phyloP scores from a whole-genome alignment of 2,888 invertebrate species.

The Volucella zonaria region DNA sequence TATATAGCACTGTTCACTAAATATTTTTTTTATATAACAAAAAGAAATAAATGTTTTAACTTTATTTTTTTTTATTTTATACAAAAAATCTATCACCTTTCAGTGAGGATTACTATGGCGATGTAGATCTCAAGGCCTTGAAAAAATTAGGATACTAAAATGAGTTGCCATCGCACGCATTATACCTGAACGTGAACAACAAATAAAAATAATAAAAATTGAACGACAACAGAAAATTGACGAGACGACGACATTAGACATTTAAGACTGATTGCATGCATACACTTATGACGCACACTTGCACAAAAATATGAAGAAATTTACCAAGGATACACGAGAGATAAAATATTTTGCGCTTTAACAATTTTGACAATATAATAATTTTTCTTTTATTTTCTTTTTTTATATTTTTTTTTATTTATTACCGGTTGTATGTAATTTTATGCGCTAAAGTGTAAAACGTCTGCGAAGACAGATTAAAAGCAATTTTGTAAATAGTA shows the following conservation, averaged over 20 bases:
- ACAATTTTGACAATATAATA: constrained; percentile 7
- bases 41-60: constrained; percentile 57
- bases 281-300: constrained; percentile 22
- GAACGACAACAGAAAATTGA: constrained; percentile 2
- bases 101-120: constrained; percentile 96
- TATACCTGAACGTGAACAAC: constrained; percentile 13
- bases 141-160: constrained; percentile 88
- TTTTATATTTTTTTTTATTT: constrained; percentile 43
- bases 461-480: constrained; percentile 40
- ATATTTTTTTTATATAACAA: constrained; percentile 26
- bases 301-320: constrained; percentile 11
- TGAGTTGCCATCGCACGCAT: constrained; percentile 38
- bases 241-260: constrained; percentile 66
- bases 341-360: constrained; percentile 10
- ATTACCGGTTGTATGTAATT: constrained; percentile 51
- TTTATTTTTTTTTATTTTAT: constrained; percentile 62
- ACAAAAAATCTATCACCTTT: constrained; percentile 63
- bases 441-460: constrained; percentile 31
- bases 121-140: constrained; percentile 93
- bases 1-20: background rate
- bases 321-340: background rate
- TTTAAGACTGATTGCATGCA: constrained; percentile 69
- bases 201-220: background rate
- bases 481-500: constrained; percentile 68
- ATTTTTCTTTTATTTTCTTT: constrained; percentile 1